Conservation (phyloP, 2,113 vertebrate species). For the Scopus umbretta region DNA sequence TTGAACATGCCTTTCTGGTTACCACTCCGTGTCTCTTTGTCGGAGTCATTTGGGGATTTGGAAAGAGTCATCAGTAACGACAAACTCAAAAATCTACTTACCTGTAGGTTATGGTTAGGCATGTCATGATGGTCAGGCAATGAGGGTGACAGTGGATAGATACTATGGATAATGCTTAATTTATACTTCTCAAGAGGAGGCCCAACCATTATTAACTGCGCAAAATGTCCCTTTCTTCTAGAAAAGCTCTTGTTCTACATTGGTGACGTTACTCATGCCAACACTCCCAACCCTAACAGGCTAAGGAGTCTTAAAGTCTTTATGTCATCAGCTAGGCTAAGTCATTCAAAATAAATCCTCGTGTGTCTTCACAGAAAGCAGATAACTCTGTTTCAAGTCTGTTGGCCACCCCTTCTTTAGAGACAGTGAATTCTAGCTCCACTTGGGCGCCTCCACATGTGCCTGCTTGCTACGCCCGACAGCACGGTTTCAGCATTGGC, state of each 20-base stretch:
- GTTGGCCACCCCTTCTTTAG: neutral
- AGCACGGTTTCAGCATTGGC: neutral
- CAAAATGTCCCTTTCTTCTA: neutral
- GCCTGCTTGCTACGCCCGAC: fast-evolving
- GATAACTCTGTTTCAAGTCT: neutral
- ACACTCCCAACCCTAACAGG: neutral
- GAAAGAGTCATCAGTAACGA: neutral
- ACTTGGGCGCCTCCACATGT: neutral
- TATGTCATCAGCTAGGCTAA: neutral
- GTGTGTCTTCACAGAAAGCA: neutral
- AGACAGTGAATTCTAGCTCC: neutral
- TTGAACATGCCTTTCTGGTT: neutral
- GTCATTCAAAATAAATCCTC: neutral
- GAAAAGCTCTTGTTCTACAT: neutral
- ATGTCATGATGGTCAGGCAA: neutral
- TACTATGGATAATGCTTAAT: neutral
- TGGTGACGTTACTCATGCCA: neutral
- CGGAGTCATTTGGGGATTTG: neutral
- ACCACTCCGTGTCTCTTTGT: neutral
- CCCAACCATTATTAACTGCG: neutral
- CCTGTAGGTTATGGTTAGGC: neutral
- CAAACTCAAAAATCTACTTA: neutral
- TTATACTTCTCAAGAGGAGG: neutral
- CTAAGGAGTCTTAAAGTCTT: neutral
- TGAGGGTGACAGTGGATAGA: neutral